A percentile compares a stretch with the other conserved stretches of the same genome.
These are phyloP conservation scores for Conger conger DNA, from an alignment of 2,113 vertebrate genomes.

Conservation along the genomic window DNA sequence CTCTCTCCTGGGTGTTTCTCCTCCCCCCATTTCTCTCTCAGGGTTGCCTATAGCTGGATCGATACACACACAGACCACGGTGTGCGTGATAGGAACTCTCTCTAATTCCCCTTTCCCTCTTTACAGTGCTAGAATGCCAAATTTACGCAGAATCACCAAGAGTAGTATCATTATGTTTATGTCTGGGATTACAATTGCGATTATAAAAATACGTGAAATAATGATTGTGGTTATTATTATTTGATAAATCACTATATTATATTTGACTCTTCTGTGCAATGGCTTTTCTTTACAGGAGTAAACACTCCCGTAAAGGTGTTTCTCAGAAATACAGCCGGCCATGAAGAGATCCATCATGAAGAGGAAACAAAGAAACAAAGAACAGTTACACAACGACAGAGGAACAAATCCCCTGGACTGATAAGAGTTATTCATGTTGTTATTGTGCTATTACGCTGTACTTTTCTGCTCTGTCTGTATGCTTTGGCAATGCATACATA, in stretches of 20 bases:
- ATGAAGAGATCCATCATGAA: not conserved
- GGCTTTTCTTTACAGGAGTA: no score
- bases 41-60: conserved; percentile 47
- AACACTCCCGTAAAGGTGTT: not conserved
- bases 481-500: no score
- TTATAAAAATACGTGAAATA: no score
- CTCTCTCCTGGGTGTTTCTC: not conserved
- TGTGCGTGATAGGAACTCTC: conserved; percentile 22
- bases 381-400: not conserved
- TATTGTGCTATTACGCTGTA: not conserved
- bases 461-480: no score
- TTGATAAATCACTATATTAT: not conserved
- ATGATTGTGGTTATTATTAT: not conserved
- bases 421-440: no score
- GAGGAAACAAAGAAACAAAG: not conserved
- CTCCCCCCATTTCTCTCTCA: conserved; percentile 43
- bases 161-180: not conserved
- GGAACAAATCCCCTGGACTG: not conserved
- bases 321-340: not conserved
- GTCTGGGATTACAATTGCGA: no score
- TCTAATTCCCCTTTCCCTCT: not conserved
- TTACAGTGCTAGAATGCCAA: not conserved
- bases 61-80: conserved; percentile 40
- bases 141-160: not conserved
- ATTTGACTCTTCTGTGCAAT: not conserved